Base-by-base conservation (phyloP, 2,888 invertebrate species). In the Hypomecis atomaria region DNA sequence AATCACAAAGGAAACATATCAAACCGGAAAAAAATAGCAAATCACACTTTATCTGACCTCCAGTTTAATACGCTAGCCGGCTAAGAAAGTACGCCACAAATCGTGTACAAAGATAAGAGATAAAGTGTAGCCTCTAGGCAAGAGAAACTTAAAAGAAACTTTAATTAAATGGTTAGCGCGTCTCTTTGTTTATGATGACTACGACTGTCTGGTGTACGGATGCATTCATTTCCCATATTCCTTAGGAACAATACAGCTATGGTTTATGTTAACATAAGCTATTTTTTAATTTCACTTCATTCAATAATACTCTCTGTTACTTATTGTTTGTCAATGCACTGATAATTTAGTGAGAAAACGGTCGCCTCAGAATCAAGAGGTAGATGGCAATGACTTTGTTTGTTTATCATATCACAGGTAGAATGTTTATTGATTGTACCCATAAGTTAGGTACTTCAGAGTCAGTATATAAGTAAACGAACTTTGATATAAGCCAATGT, bases 151-250 rank as follows among this genome's bases (percentile, higher is more conserved):
- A 66, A 71, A 74, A 71, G 59, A 64, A 71, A 73, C 65, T 71
- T 72, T 73, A 71, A 72, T 71, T 73, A 71, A 74, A 73, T 66
- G 53, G 65, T 61, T 65, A 56, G 59, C 55, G 59, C 55, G 57
- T 52, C 55, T 33, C 50, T 62, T 70, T 72, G 66, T 74, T 63
- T 69, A 68, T 66, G 63, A 66, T 45, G 59, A 58, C 55, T 62
- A 55, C 38, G 60, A 38, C 52, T 48, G 65, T 65, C 60, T 43
- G 53, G 33, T 57, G 11, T 10, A 33, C 59, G 42, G 59, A 60
- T 47, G 38, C 56, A 42, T 65, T 61, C 43, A 65, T 65, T 65
- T 65, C 60, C 65, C 37, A 47, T 57, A 52, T 52, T 60, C 49
- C 50, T 47, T 47, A 52, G 5, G 7, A 7, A 38, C 23, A 40